Percentiles rank a stretch among this genome's conserved stretches.
Conservation (phyloP, 2,797 vertebrate genomes). For the Melanotaenia nigrans region DNA sequence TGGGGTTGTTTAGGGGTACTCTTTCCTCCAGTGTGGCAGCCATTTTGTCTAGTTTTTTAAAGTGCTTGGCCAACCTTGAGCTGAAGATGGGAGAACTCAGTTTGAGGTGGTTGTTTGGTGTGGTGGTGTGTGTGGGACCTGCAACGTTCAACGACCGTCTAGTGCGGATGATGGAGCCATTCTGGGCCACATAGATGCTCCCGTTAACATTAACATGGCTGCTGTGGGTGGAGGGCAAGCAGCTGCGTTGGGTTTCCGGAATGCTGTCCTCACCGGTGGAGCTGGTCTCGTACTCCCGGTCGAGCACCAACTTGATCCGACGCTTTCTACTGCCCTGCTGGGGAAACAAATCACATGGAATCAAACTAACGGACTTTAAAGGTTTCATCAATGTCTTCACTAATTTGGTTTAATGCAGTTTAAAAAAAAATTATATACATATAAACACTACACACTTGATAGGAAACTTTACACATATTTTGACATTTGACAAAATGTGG, state of each 20-base stretch:
- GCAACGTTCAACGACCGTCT: constrained; percentile 76
- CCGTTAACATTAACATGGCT: constrained; percentile 87
- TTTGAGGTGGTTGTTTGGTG: constrained; percentile 80
- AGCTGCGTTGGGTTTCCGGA: constrained; percentile 85
- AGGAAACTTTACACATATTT: neutral
- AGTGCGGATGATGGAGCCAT: constrained; percentile 95
- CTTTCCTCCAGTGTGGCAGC: constrained; percentile 92
- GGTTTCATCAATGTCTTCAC: neutral
- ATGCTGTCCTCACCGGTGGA: constrained; percentile 93
- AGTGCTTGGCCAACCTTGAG: constrained; percentile 88
- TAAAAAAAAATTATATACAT: too few relatives aligned
- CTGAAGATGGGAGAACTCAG: constrained; percentile 83
- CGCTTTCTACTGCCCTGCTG: constrained; percentile 85
- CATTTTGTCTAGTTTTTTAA: constrained; percentile 94
- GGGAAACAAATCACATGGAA: constrained; percentile 21
- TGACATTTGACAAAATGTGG: too few relatives aligned
- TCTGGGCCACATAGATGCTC: constrained; percentile 93
- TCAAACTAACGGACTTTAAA: neutral
- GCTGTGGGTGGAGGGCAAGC: constrained; percentile 73
- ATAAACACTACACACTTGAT: too few relatives aligned
- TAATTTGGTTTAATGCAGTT: too few relatives aligned
- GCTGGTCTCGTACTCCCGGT: constrained; percentile 93
- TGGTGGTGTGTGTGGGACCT: constrained; percentile 61
- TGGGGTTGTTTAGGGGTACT: constrained; percentile 83
- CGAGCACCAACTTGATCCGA: constrained; percentile 90